Evolutionary conservation across 2,113 vertebrate genomes (phyloP), one percentile per base, ranked within the genome.

Genomic region (Arothron firmamentum): DNA sequence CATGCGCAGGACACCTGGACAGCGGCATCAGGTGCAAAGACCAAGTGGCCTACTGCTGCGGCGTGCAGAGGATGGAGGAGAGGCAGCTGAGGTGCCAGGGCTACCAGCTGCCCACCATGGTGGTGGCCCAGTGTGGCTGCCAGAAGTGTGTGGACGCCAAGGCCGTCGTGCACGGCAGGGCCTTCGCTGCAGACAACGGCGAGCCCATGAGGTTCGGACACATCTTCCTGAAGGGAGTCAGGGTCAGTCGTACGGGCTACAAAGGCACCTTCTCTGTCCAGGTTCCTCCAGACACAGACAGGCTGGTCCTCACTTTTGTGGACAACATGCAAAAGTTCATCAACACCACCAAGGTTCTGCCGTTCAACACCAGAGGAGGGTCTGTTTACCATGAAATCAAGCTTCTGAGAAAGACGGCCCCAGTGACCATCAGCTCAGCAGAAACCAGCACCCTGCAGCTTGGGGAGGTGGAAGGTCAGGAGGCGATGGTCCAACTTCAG

Each of bases 171-270:
- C 87, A 93, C 23, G 97, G 97, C 6, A 92, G 92, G 16, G 97
- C 94, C 31, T 79, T 93, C 0, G 95, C 96, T 0, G 92, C 91
- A 5, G 97, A 99, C 83, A 94, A 93, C 0, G 93, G 92, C 17
- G 97, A 99, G 60, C 95, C 96, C 31, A 88, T 99, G 92, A 92
- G 97, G 74, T 99, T 99, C 72, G 97, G 97, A 25, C 92, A 99
- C 12, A 91, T 99, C 70, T 98, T 94, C 68, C 85, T 96, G 92
- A 93, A 95, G 12, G 90, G 90, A 60, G 86, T 85, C 41, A 91
- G 92, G 74, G 89, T 99, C 56, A 92, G 97, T 47, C 94, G 97
- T 84, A 99, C 97, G 0, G 97, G 97, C 56, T 99, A 99, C 87
- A 98, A 95, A 78, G 97, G 97, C 25, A 95, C 95, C 6, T 99